These are phyloP conservation scores for Podilymbus podiceps DNA, from an alignment of 2,113 vertebrate species.

Conservation along the genomic window DNA sequence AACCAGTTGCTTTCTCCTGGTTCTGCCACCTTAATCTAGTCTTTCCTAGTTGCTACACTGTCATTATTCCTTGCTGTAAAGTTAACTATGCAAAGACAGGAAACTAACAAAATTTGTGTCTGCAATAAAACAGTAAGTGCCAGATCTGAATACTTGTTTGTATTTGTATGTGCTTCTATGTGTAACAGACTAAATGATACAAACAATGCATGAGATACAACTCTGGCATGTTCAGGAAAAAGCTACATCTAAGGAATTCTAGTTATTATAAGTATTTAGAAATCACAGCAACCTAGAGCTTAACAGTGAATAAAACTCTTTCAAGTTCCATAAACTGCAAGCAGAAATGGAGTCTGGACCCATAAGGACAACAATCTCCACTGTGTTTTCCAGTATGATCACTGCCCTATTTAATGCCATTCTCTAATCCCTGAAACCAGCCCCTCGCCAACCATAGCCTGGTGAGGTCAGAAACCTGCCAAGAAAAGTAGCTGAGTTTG, in stretches of 20 bases:
- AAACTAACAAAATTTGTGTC: neutral
- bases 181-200: neutral
- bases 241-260: neutral
- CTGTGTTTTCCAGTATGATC: neutral
- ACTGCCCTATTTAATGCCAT: neutral
- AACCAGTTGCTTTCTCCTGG: neutral
- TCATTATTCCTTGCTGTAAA: neutral
- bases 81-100: neutral
- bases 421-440: neutral
- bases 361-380: neutral
- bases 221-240: neutral
- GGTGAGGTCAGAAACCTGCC: neutral
- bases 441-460: neutral
- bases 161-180: neutral
- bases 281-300: neutral
- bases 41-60: neutral
- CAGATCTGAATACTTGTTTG: neutral
- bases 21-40: neutral
- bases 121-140: neutral
- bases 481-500: neutral
- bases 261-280: neutral
- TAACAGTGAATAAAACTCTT: neutral
- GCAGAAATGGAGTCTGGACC: neutral
- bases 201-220: neutral
- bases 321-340: neutral